Base-by-base conservation (phyloP, 2,888 invertebrate species). In the Branchinecta sandiegonensis region DNA sequence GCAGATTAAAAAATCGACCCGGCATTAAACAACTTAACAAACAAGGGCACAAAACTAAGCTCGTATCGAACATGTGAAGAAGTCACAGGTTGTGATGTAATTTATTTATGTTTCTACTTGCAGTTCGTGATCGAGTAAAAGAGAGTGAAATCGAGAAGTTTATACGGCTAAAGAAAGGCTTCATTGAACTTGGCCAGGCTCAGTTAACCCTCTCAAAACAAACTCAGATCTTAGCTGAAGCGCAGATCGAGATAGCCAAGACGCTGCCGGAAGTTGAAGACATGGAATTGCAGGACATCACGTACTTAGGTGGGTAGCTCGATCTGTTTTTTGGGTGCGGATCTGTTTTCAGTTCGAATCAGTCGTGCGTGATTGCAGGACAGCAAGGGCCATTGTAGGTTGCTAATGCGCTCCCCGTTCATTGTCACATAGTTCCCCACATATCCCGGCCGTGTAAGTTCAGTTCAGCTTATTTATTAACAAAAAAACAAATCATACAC, bases 91-190 rank as follows among this genome's bases (percentile, higher is more conserved):
- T 37, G 4, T 37, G 37, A 6, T 37, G 37, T 37, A 3, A 37
- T 2, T 37, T 37, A 2, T 37, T 6, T 37, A 37, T 37, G 37
- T 37, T 37, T 37, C 37, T 37, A 37, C 6, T 37, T 37, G 37
- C 37, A 37, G 37, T 37, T 37, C 37, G 37, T 37, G 37, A 56
- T n/a, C 13, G n/a, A 56, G 17, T 56, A n/a, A 17, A 56, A 56
- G n/a, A 56, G 56, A n/a, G 56, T 56, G 56, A 56, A 56, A 56
- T 56, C 6, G 56, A 56, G 17, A 56, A 17, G 13, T 56, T 17
- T 56, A 13, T 4, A 56, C 14, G 56, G n/a, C 6, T n/a, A 6
- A 56, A 13, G n/a, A 56, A 56, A 56, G 13, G 56, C 14, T 56
- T 56, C 10, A 10, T 56, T 17, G 17, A 17, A n/a, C 56, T n/a